Percentiles rank a stretch among this genome's conserved stretches.
phyloP scores from a whole-genome alignment of 2,888 invertebrate genomes.

The Philhelius pedissequus region DNA sequence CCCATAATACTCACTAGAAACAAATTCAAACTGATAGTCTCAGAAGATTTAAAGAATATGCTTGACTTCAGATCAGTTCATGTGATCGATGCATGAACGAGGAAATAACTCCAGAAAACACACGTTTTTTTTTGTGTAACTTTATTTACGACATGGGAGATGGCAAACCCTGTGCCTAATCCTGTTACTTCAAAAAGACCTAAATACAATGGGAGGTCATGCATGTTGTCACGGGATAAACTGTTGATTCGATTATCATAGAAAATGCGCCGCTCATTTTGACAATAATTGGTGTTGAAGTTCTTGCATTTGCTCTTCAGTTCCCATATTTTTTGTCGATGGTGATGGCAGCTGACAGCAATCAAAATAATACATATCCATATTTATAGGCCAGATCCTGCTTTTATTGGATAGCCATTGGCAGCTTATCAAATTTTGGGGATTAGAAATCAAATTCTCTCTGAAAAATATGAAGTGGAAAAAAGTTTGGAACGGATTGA shows the following conservation, averaged over 20 bases:
- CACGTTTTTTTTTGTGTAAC: not conserved
- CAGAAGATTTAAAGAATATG: slow-evolving; percentile 2
- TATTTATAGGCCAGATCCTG: too few relatives aligned
- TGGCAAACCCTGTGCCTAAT: not conserved
- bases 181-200: not conserved
- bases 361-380: too few relatives aligned
- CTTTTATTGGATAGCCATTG: too few relatives aligned
- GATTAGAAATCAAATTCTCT: too few relatives aligned
- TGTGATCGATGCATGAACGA: slow-evolving; percentile 53
- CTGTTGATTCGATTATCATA: not conserved
- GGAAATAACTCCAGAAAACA: too few relatives aligned
- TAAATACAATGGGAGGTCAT: not conserved
- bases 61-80: not conserved
- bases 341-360: not conserved
- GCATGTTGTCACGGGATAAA: not conserved
- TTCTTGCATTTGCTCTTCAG: not conserved
- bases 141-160: not conserved
- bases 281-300: not conserved
- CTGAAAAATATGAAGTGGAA: too few relatives aligned
- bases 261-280: not conserved
- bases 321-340: not conserved
- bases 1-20: not conserved
- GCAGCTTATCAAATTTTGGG: too few relatives aligned
- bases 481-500: too few relatives aligned
- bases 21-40: slow-evolving; percentile 10